These are phyloP conservation scores for Gymnothorax reevesii DNA, from an alignment of 2,797 vertebrate genomes.

Conservation along the genomic window DNA sequence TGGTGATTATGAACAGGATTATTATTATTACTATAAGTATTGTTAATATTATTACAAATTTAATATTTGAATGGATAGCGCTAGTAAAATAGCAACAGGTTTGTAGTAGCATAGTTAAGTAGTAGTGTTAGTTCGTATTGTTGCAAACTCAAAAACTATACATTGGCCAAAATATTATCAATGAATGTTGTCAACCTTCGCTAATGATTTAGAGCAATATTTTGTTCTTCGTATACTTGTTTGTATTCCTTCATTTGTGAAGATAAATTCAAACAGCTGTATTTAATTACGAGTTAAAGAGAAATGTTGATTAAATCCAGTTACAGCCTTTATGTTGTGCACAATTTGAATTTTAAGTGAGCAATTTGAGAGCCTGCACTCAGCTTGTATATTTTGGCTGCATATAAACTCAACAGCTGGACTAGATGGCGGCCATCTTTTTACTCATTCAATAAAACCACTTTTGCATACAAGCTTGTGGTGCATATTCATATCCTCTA, in stretches of 20 bases:
- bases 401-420: background rate
- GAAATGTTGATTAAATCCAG: background rate
- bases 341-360: background rate
- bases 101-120: background rate
- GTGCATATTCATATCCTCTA: background rate
- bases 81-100: background rate
- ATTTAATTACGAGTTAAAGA: background rate
- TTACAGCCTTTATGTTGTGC: background rate
- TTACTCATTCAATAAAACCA: background rate
- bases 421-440: background rate
- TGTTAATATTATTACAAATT: background rate
- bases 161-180: background rate
- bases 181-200: background rate
- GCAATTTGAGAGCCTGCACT: background rate
- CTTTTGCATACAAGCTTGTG: background rate
- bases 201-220: background rate
- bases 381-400: background rate
- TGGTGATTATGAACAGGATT: background rate
- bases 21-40: background rate
- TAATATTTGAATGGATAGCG: background rate
- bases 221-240: background rate
- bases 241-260: background rate
- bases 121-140: background rate
- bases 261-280: background rate
- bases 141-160: background rate